These are phyloP conservation scores for Oeneis ivallda DNA, from an alignment of 2,888 invertebrate species.

Conservation along the genomic window DNA sequence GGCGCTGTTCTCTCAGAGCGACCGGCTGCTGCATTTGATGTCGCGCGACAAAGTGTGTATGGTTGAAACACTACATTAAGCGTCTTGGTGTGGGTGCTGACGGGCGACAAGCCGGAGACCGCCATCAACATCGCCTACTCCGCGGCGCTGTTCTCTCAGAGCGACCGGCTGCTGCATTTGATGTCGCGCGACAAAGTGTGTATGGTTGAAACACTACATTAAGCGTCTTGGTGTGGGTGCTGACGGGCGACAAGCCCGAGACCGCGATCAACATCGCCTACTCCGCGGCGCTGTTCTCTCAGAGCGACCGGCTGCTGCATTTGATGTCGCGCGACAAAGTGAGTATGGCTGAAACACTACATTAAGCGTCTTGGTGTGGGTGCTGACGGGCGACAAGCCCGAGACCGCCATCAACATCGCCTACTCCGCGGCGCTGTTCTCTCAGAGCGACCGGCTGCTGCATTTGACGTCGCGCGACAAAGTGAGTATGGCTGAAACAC, in stretches of 20 bases:
- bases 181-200: slow-evolving; percentile 87
- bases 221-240: slow-evolving; percentile 92
- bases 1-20: slow-evolving; percentile 89
- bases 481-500: no score
- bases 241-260: slow-evolving; percentile 98
- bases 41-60: slow-evolving; percentile 85
- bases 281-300: slow-evolving; percentile 92
- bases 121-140: slow-evolving; percentile 98
- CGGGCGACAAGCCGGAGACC: slow-evolving; percentile 98
- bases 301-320: slow-evolving; percentile 89
- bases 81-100: slow-evolving; percentile 93
- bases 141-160: slow-evolving; percentile 90
- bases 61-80: no score
- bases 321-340: slow-evolving; percentile 89
- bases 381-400: no score
- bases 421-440: no score
- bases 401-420: no score
- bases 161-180: slow-evolving; percentile 89
- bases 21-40: slow-evolving; percentile 90
- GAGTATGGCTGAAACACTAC: neutral
- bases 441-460: no score
- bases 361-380: no score
- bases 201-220: no score
- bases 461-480: no score
- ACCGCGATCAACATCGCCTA: slow-evolving; percentile 98